Evolutionary conservation across 2,113 vertebrate genomes (phyloP), one percentile per base, ranked within the genome.

Genomic region (Malaclemys terrapin): DNA sequence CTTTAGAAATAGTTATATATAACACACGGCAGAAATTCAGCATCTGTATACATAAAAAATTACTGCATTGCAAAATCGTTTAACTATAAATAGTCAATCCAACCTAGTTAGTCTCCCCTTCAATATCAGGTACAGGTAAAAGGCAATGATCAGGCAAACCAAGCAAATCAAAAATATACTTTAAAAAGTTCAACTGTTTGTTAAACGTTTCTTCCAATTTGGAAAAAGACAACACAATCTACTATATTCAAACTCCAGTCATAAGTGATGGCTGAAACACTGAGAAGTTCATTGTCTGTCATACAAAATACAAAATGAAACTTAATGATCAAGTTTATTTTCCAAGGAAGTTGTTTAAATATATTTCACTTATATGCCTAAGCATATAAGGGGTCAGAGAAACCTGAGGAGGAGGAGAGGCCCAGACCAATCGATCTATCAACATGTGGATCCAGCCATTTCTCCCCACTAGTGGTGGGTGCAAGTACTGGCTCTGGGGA

Each of bases 291-390:
- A 31, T 53, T 20, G 72, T 72, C 49, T 25, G 38, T 72, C 62
- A 75, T 19, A 42, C 47, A 50, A 80, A 82, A 69, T 38, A 72
- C 22, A 69, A 31, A n/a, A 69, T 69, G 16, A 69, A 69, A n/a
- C 62, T 19, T 69, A 69, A 69, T 19, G 35, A 62, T 19, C 35
- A n/a, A 17, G 11, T 76, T 42, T 35, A 45, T 54, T 20, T 72
- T 86, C 76, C n/a, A 56, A 62, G 29, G 24, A 84, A 86, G 38
- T 86, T 93, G 10, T n/a, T 88, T 49, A 31, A 95, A 92, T 89
- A 91, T 88, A 95, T 45, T 86, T 9, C 57, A 93, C 49, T 84
- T 2, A 84, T 27, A 24, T 47, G 42, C 42, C 25, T 47, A 78
- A 24, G 19, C 2, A 82, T 4, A 84, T 49, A 35, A 38, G n/a